phyloP scores from a whole-genome alignment of 2,888 invertebrate species.

The Hirtodrosophila cameraria region DNA sequence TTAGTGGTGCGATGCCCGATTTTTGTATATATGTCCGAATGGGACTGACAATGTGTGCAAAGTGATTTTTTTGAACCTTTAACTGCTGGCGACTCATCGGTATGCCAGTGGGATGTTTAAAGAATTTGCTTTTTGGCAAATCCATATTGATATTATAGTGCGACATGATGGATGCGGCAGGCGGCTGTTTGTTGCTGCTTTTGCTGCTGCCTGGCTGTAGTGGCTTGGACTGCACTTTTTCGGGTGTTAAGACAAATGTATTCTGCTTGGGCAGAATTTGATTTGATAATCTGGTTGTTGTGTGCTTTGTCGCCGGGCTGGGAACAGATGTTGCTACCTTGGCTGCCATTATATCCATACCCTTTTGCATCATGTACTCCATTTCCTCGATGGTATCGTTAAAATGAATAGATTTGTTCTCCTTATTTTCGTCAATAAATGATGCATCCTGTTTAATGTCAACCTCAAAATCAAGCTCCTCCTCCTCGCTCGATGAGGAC shows the following conservation, averaged over 20 bases:
- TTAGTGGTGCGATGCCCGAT: conserved; percentile 82
- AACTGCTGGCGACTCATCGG: conserved; percentile 31
- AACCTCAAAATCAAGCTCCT: background rate
- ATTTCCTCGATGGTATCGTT: conserved; percentile 85
- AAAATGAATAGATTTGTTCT: conserved; percentile 80
- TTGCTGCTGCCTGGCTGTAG: background rate
- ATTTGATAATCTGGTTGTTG: conserved; percentile 12
- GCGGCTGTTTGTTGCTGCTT: too few species aligned
- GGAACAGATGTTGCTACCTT: conserved; percentile 12
- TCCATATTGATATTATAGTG: conserved; percentile 19
- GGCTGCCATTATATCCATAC: conserved; percentile 79
- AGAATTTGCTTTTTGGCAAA: conserved; percentile 26
- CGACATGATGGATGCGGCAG: background rate
- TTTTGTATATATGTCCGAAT: conserved; percentile 84
- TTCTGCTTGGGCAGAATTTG: conserved; percentile 45
- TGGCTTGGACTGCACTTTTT: conserved; percentile 16
- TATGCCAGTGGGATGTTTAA: conserved; percentile 34
- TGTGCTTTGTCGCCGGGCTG: too few species aligned
- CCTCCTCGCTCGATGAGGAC: conserved; percentile 62
- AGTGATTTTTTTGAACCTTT: conserved; percentile 31
- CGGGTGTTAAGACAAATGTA: conserved; percentile 59
- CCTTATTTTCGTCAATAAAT: conserved; percentile 46
- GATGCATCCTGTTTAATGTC: conserved; percentile 30
- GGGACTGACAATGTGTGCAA: conserved; percentile 82
- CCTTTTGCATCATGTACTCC: conserved; percentile 83